Base-by-base conservation (phyloP, 2,113 vertebrate species). In the Ptyas mucosa region DNA sequence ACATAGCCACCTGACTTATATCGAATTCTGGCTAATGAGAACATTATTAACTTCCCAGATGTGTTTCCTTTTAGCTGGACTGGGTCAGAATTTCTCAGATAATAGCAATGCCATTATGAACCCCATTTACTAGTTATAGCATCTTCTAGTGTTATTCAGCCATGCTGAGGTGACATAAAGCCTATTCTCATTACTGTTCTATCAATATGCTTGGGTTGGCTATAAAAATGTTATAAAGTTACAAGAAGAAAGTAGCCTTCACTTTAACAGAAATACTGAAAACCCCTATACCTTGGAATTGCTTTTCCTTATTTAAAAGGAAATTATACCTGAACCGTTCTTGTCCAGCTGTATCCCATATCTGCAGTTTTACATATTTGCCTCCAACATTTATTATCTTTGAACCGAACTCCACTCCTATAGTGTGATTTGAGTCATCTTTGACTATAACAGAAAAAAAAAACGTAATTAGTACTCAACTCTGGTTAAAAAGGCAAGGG, bases 321-420 rank as follows among this genome's bases (percentile, higher is more conserved):
- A 95, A 95, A 94, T 4, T 1, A 1, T 97, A 98, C 98, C 98
- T 98, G 98, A 98, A 98, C 93, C 98, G 97, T 20, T 98, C 98
- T 96, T 98, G 98, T 96, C 98, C 98, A 51, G 98, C 98, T 54
- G 98, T 98, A 92, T 98, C 98, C 98, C 98, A 98, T 93, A 98
- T 98, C 94, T 98, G 98, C 94, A 98, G 95, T 95, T 98, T 98
- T 26, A 98, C 98, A n/a, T 98, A 98, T 97, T 98, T 98, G 81
- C 98, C 98, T 91, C 97, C 98, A 91, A 98, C 98, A 61, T 98
- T 98, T 96, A 98, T 97, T 94, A 98, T 98, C 91, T 98, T 98
- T 39, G 98, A 98, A 88, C 98, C 98, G 12, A 98, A 98, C 90
- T 98, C 98, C 90, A 98, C 98, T 96, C 98, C 98, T 97, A 98